A percentile compares a stretch with the other conserved stretches of the same genome.
These are phyloP conservation scores for Bothrops alternatus DNA, from an alignment of 2,797 vertebrate species.

Conservation along the genomic window DNA sequence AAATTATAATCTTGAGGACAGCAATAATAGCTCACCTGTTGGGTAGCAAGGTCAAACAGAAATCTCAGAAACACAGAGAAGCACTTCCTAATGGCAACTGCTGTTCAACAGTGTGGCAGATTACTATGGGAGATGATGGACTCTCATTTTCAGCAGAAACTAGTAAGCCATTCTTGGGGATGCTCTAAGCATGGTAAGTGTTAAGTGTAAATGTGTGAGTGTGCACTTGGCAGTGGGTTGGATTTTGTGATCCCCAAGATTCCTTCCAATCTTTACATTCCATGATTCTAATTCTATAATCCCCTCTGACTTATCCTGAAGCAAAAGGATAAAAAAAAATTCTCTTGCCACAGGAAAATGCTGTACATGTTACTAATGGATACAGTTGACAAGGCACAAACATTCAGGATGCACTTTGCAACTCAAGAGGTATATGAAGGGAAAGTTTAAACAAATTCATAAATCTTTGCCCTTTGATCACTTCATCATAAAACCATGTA, in stretches of 20 bases:
- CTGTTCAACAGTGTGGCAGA: neutral
- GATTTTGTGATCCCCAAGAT: neutral
- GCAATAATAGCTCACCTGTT: neutral
- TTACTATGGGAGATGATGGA: neutral
- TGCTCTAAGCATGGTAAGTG: neutral
- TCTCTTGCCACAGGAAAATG: neutral
- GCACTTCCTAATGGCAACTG: neutral
- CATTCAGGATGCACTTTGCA: neutral
- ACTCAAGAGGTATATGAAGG: conserved; percentile 6
- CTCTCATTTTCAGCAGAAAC: neutral
- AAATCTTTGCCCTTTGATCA: conserved; percentile 1
- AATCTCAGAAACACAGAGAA: neutral
- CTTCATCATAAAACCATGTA: neutral
- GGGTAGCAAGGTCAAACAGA: neutral
- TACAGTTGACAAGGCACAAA: neutral
- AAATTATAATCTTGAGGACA: neutral
- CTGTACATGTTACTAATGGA: neutral
- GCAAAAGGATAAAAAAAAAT: neutral
- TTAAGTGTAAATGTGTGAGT: neutral
- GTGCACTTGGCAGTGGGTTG: neutral
- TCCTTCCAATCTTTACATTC: neutral
- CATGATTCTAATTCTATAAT: neutral
- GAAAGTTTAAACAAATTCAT: conserved; percentile 2
- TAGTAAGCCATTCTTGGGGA: neutral
- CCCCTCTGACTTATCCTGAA: neutral